These are phyloP conservation scores for Leucoma salicis DNA, from an alignment of 2,888 invertebrate genomes.

Conservation along the genomic window DNA sequence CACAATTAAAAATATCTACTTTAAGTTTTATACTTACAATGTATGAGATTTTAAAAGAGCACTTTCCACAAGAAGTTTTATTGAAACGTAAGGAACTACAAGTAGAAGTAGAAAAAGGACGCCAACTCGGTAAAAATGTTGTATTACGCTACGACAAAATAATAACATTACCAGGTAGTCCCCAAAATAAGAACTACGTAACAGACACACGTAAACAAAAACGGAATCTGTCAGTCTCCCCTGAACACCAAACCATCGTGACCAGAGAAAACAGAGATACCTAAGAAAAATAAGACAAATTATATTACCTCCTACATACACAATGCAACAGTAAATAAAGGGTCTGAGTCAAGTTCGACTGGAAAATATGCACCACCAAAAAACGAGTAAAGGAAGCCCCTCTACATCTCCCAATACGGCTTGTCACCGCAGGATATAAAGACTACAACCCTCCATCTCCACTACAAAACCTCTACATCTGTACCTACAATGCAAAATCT, in stretches of 20 bases:
- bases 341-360: not conserved
- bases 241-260: not conserved
- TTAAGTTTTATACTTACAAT: too few species aligned
- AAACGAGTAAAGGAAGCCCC: not conserved
- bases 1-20: too few species aligned
- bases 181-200: not conserved
- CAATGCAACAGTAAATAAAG: not conserved
- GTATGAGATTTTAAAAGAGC: too few species aligned
- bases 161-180: not conserved
- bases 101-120: not conserved
- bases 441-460: constrained; percentile 2
- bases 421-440: not conserved
- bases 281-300: not conserved
- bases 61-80: not conserved
- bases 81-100: not conserved
- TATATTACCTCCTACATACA: not conserved
- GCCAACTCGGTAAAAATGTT: not conserved
- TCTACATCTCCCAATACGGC: not conserved
- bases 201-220: not conserved
- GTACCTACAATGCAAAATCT: not conserved
- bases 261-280: too few species aligned
- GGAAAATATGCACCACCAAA: not conserved
- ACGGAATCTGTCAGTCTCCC: not conserved
- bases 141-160: not conserved
- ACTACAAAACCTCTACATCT: not conserved